Conservation (phyloP, 2,797 vertebrate genomes). For the Orientallactaga sibirica region DNA sequence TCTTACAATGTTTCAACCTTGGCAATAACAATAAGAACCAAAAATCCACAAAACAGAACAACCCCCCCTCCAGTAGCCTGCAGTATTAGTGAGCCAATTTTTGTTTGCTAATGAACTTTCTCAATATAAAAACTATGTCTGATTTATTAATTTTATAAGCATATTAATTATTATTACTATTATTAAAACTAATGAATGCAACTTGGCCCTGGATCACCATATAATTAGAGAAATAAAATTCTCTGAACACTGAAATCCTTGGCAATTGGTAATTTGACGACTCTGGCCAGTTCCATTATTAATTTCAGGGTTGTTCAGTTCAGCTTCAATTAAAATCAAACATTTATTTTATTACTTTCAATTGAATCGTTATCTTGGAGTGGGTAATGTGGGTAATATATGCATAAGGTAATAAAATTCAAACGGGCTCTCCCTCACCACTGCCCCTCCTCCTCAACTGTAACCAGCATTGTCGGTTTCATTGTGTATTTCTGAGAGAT, state of each 20-base stretch:
- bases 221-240: conserved; percentile 82
- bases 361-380: conserved; percentile 74
- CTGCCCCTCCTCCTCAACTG: neutral
- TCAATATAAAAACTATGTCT: conserved; percentile 55
- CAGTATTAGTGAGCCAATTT: conserved; percentile 32
- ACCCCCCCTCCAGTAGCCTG: neutral
- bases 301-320: conserved; percentile 78
- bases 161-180: conserved; percentile 75
- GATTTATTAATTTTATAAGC: conserved; percentile 75
- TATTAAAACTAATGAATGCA: conserved; percentile 79
- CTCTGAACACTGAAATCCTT: conserved; percentile 63
- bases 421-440: neutral
- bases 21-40: neutral
- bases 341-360: conserved; percentile 82
- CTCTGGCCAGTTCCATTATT: conserved; percentile 75
- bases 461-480: neutral
- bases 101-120: conserved; percentile 52
- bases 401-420: conserved; percentile 69
- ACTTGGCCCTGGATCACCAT: conserved; percentile 67
- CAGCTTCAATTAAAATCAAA: conserved; percentile 81
- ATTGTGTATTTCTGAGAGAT: neutral
- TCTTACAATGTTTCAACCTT: neutral
- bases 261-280: conserved; percentile 70
- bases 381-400: conserved; percentile 69
- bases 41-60: neutral